These are phyloP conservation scores for Neodiprion virginianus DNA, from an alignment of 1,140 invertebrate species.

Conservation along the genomic window DNA sequence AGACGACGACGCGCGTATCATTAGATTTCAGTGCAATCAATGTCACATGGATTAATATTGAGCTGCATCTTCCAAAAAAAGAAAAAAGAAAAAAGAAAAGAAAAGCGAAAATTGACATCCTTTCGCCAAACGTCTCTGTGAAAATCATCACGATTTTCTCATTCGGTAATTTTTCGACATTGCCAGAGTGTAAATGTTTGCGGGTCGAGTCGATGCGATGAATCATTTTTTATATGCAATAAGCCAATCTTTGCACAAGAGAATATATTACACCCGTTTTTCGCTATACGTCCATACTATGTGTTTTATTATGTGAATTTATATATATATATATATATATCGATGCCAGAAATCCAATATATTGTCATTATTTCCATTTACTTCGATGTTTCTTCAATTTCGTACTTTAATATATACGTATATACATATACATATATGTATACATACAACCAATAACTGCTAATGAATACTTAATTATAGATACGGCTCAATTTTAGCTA, in stretches of 20 bases:
- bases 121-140: neutral
- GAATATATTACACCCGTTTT: neutral
- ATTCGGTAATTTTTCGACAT: neutral
- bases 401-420: slow-evolving; percentile 10
- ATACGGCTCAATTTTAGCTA: slow-evolving; percentile 9
- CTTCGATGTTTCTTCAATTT: neutral
- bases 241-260: too few relatives aligned
- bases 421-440: slow-evolving; percentile 3
- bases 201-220: too few relatives aligned
- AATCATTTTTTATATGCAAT: too few relatives aligned
- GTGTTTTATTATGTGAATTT: neutral
- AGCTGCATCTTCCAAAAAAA: neutral
- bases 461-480: neutral
- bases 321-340: too few relatives aligned
- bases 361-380: too few relatives aligned
- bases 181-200: too few relatives aligned
- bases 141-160: neutral
- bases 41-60: slow-evolving; percentile 4
- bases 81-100: neutral
- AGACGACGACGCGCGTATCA: too few relatives aligned
- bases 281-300: neutral
- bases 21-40: neutral
- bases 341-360: too few relatives aligned
- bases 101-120: neutral
- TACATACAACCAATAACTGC: neutral